Percentiles rank a stretch among this genome's conserved stretches.
phyloP scores from a whole-genome alignment of 2,797 vertebrate genomes.

The Pristis pectinata region DNA sequence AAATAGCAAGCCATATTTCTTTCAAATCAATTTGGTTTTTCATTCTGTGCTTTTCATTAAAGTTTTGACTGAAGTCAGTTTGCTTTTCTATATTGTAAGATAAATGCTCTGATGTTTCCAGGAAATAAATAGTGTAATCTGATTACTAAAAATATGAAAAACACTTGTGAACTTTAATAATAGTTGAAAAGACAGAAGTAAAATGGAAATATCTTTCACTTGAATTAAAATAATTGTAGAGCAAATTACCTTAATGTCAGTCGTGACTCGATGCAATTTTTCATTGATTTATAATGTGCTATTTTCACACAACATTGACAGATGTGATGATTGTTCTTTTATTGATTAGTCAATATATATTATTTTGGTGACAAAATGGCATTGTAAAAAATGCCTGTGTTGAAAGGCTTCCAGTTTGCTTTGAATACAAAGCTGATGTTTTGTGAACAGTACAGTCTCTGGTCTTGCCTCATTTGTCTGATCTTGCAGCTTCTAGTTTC shows the following conservation, averaged over 20 bases:
- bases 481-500: no score
- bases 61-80: neutral
- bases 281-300: neutral
- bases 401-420: conserved; percentile 1
- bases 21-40: neutral
- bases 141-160: neutral
- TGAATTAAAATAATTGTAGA: neutral
- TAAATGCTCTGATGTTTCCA: conserved; percentile 11
- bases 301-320: neutral
- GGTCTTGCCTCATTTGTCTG: neutral
- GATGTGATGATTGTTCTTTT: conserved; percentile 4
- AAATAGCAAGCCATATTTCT: neutral
- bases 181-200: neutral
- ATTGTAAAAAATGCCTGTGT: neutral
- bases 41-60: neutral
- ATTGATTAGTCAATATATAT: neutral
- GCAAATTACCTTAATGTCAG: neutral
- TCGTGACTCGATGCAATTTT: neutral
- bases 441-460: neutral
- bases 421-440: neutral
- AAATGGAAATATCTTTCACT: neutral
- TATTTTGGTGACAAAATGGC: neutral
- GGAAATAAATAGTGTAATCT: neutral
- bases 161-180: neutral
- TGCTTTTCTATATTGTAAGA: neutral